These are phyloP conservation scores for Triplophysa bombifrons DNA, from an alignment of 2,797 vertebrate genomes.

Conservation along the genomic window DNA sequence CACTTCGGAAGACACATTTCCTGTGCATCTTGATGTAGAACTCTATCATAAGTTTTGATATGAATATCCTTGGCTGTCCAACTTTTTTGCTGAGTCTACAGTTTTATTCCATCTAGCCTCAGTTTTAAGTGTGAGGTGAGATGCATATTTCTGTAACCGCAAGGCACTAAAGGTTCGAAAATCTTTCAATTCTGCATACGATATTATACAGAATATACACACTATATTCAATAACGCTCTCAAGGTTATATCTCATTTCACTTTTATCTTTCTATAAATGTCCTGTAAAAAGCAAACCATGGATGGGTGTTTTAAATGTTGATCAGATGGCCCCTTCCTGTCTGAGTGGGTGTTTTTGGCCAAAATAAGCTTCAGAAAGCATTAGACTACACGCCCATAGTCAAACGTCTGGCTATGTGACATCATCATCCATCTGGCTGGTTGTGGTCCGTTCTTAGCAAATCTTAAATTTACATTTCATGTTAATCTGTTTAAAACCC, in stretches of 20 bases:
- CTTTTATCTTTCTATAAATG: not conserved
- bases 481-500: not conserved
- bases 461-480: not conserved
- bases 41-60: not conserved
- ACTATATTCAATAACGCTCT: no score
- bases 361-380: not conserved
- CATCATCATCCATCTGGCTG: not conserved
- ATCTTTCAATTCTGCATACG: no score
- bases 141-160: not conserved
- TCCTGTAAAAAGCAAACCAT: not conserved
- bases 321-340: not conserved
- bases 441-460: not conserved
- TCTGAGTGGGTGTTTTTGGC: not conserved
- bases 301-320: not conserved
- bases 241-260: not conserved
- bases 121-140: not conserved
- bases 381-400: not conserved
- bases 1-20: conserved; percentile 3
- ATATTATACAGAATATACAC: no score
- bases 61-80: not conserved
- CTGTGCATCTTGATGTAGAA: not conserved
- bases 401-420: not conserved
- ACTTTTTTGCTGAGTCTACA: not conserved
- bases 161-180: not conserved
- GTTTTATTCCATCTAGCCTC: not conserved